phyloP scores from a whole-genome alignment of 2,797 vertebrate genomes.

The Telmatherina bonti region DNA sequence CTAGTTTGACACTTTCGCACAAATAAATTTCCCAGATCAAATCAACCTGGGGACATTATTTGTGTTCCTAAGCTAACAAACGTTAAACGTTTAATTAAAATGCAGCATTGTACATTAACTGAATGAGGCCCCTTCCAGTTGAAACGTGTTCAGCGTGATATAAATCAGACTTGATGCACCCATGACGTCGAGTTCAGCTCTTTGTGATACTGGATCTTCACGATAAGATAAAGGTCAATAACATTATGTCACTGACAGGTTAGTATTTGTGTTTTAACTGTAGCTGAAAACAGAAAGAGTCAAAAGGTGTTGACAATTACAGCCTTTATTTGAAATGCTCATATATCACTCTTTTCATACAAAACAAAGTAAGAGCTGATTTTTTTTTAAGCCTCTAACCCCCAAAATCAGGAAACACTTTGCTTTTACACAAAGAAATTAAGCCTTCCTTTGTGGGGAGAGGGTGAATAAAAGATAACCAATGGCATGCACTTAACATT shows the following conservation, averaged over 20 bases:
- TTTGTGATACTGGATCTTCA: not conserved
- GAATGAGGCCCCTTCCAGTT: not conserved
- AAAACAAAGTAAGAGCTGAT: conserved; percentile 59
- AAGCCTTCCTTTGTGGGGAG: conserved; percentile 17
- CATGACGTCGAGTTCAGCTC: not conserved
- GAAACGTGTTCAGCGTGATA: not conserved
- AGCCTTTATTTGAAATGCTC: conserved; percentile 73
- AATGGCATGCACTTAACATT: conserved; percentile 56
- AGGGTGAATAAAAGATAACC: conserved; percentile 43
- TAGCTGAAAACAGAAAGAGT: not conserved
- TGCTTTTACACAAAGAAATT: conserved; percentile 42
- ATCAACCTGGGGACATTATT: too few relatives aligned
- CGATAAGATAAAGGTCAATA: not conserved
- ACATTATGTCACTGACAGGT: not conserved
- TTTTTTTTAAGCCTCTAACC: conserved; percentile 37
- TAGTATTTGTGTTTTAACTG: not conserved
- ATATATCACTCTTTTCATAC: conserved; percentile 55
- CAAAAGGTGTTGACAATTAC: conserved; percentile 13
- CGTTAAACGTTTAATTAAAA: too few relatives aligned
- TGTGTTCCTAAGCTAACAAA: too few relatives aligned
- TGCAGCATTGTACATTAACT: too few relatives aligned
- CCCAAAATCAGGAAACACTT: conserved; percentile 32
- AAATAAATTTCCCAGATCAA: too few relatives aligned
- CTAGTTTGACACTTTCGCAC: too few relatives aligned
- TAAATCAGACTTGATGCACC: not conserved